phyloP scores from a whole-genome alignment of 1,140 invertebrate genomes.

The Bombus cullumanus region DNA sequence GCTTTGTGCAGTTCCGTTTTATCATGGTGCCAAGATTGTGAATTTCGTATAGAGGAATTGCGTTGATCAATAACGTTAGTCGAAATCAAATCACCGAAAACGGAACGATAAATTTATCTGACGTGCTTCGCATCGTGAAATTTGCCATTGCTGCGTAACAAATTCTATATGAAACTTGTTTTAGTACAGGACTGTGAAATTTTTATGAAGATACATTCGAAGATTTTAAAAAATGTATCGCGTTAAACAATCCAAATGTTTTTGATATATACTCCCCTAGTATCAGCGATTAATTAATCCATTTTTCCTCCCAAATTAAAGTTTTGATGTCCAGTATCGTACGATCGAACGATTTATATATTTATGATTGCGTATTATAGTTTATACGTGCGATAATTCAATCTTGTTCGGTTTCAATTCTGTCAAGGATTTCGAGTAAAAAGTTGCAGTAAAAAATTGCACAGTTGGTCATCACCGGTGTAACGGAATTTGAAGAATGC shows the following conservation, averaged over 20 bases:
- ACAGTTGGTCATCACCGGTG: too few relatives aligned
- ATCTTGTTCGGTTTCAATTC: neutral
- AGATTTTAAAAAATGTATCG: too few relatives aligned
- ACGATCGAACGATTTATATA: too few relatives aligned
- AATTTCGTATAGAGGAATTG: constrained; percentile 29
- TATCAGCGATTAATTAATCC: too few relatives aligned
- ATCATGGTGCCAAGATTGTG: constrained; percentile 22
- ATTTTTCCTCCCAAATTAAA: too few relatives aligned
- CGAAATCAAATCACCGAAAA: neutral
- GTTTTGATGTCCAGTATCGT: too few relatives aligned
- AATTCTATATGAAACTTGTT: neutral
- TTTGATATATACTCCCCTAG: too few relatives aligned
- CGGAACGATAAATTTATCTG: neutral
- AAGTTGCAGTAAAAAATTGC: neutral
- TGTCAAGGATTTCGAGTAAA: neutral
- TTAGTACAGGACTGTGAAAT: too few relatives aligned
- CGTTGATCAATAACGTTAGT: constrained; percentile 41
- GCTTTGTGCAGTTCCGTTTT: neutral
- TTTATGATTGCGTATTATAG: too few relatives aligned
- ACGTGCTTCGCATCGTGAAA: neutral
- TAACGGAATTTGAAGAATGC: neutral
- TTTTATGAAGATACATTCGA: too few relatives aligned
- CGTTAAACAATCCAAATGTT: too few relatives aligned
- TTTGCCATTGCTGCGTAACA: neutral
- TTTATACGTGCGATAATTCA: neutral